Evolutionary conservation across 2,113 vertebrate species (phyloP).

Genomic region (Gulo gulo): DNA sequence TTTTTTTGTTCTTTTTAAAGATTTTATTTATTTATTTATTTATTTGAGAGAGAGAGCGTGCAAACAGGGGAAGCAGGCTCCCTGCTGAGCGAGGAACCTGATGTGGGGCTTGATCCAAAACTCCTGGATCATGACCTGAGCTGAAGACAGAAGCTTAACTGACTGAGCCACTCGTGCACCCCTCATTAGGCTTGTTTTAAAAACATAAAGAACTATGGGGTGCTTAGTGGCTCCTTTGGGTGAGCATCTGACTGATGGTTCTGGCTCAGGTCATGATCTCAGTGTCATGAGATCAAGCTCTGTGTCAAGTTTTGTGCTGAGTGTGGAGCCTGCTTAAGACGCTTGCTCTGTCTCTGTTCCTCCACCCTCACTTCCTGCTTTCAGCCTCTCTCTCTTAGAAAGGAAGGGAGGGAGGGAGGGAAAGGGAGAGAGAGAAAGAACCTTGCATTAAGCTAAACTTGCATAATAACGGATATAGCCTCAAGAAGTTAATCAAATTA

Average conservation of each 20-base stretch:
- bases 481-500: not conserved
- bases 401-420: not conserved
- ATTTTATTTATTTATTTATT: not conserved
- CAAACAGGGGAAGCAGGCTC: not conserved
- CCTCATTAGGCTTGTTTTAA: not conserved
- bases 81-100: no score
- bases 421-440: not conserved
- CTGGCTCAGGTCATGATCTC: not conserved
- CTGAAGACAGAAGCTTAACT: no score
- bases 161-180: no score
- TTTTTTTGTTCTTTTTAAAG: not conserved
- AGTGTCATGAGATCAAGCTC: not conserved
- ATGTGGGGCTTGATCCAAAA: no score
- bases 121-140: no score
- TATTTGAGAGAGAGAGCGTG: not conserved
- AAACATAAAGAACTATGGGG: not conserved
- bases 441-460: not conserved
- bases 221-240: not conserved
- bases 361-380: not conserved
- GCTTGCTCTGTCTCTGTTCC: not conserved
- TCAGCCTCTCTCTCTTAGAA: not conserved
- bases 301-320: no score
- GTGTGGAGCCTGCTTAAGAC: not conserved
- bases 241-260: not conserved
- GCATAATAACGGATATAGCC: not conserved